These are phyloP conservation scores for Macaria liturata DNA, from an alignment of 2,888 invertebrate species.

Conservation along the genomic window DNA sequence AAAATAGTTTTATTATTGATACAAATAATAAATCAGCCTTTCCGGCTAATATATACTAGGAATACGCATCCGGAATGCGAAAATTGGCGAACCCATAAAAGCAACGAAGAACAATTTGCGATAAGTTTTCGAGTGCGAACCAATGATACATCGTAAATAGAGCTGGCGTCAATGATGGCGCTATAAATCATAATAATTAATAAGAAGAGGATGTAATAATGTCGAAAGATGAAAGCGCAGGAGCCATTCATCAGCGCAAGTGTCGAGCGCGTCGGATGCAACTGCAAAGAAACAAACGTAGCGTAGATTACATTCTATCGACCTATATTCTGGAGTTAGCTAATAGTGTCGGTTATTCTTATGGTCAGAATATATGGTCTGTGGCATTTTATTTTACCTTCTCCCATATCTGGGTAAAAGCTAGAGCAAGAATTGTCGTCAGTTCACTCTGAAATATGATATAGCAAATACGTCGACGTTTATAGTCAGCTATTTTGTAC, in stretches of 20 bases:
- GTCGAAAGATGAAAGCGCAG: slow-evolving; percentile 33
- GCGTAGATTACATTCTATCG: slow-evolving; percentile 2
- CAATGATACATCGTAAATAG: slow-evolving; percentile 10
- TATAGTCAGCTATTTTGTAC: slow-evolving; percentile 17
- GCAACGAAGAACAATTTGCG: slow-evolving; percentile 9
- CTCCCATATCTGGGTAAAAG: too few relatives aligned
- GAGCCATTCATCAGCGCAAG: slow-evolving; percentile 42
- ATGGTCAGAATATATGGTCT: too few relatives aligned
- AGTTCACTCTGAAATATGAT: slow-evolving; percentile 13
- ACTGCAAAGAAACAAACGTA: slow-evolving; percentile 9
- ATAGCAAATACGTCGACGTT: slow-evolving; percentile 16
- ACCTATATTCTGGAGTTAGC: not conserved
- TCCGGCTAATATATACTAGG: slow-evolving; percentile 45
- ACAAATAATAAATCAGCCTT: slow-evolving; percentile 54
- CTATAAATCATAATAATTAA: slow-evolving; percentile 29
- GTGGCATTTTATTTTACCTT: too few relatives aligned
- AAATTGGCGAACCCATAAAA: slow-evolving; percentile 38
- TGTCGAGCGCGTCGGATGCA: slow-evolving; percentile 34
- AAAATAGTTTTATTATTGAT: slow-evolving; percentile 52
- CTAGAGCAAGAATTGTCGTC: too few relatives aligned
- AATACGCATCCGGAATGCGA: slow-evolving; percentile 42
- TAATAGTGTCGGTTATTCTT: too few relatives aligned
- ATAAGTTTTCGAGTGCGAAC: slow-evolving; percentile 1
- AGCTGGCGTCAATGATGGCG: slow-evolving; percentile 2
- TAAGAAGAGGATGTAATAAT: slow-evolving; percentile 24